Conservation (phyloP, 2,888 invertebrate species). For the Acleris emargana region DNA sequence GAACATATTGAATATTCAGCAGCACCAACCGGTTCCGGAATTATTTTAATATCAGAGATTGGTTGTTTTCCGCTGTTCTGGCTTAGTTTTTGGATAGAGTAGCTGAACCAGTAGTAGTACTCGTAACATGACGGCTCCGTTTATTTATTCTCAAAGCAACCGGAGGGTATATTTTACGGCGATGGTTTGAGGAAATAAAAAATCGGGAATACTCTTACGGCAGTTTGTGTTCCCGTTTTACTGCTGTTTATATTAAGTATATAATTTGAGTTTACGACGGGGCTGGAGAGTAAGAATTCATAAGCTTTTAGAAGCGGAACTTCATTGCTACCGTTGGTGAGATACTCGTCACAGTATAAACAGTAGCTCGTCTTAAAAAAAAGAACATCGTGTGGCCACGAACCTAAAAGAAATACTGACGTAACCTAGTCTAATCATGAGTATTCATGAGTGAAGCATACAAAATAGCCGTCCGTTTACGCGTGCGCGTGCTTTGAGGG, state of each 20-base stretch:
- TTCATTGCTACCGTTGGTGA: too few species aligned
- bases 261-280: constrained; percentile 27
- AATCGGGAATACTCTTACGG: constrained; percentile 5
- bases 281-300: constrained; percentile 11
- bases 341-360: too few species aligned
- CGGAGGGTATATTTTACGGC: constrained; percentile 8
- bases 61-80: constrained; percentile 18
- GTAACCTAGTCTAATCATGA: too few species aligned
- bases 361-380: too few species aligned
- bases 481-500: too few species aligned
- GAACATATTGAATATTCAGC: constrained; percentile 34
- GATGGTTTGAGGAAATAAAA: constrained; percentile 14
- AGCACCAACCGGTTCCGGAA: constrained; percentile 28
- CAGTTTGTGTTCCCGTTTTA: constrained; percentile 13
- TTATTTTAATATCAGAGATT: constrained; percentile 19
- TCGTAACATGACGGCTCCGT: neutral
- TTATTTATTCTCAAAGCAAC: constrained; percentile 13
- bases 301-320: too few species aligned
- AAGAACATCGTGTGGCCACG: too few species aligned
- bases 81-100: constrained; percentile 7
- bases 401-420: too few species aligned
- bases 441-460: too few species aligned
- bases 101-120: constrained; percentile 4
- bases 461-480: too few species aligned
- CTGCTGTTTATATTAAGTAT: constrained; percentile 22